Evolutionary conservation across 2,113 vertebrate genomes (phyloP).

Genomic region (Laticauda laticaudata): DNA sequence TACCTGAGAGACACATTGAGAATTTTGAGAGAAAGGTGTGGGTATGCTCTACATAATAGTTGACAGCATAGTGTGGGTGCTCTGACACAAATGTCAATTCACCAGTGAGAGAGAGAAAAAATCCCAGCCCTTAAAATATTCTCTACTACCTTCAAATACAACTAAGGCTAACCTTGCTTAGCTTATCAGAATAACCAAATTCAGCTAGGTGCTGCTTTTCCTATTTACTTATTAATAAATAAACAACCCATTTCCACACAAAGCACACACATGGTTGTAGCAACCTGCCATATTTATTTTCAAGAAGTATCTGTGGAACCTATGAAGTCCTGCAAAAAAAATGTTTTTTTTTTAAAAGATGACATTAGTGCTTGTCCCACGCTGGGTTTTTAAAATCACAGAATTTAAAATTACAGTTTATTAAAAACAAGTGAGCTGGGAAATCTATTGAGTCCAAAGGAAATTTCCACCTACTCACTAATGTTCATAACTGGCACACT

Average conservation of each 20-base stretch:
- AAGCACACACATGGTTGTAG: not conserved
- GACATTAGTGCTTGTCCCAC: not conserved
- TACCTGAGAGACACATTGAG: not conserved
- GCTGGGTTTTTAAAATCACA: not conserved
- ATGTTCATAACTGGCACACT: not conserved
- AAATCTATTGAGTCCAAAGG: not conserved
- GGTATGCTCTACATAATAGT: not conserved
- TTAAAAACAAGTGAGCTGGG: not conserved
- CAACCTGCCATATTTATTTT: not conserved
- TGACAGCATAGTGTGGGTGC: not conserved
- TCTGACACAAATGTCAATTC: not conserved
- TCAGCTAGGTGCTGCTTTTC: not conserved
- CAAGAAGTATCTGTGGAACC: not conserved
- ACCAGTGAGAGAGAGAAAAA: not conserved
- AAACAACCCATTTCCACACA: not conserved
- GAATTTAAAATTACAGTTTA: not conserved
- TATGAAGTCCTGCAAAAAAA: not conserved
- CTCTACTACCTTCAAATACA: not conserved
- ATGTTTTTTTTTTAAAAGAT: not conserved
- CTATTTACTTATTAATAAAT: not conserved
- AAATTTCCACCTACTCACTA: not conserved
- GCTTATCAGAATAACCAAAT: not conserved
- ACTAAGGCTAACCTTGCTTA: not conserved
- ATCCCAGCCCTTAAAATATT: not conserved
- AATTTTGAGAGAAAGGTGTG: not conserved